Conservation (phyloP, 2,113 vertebrate genomes). For the Lota lota region DNA sequence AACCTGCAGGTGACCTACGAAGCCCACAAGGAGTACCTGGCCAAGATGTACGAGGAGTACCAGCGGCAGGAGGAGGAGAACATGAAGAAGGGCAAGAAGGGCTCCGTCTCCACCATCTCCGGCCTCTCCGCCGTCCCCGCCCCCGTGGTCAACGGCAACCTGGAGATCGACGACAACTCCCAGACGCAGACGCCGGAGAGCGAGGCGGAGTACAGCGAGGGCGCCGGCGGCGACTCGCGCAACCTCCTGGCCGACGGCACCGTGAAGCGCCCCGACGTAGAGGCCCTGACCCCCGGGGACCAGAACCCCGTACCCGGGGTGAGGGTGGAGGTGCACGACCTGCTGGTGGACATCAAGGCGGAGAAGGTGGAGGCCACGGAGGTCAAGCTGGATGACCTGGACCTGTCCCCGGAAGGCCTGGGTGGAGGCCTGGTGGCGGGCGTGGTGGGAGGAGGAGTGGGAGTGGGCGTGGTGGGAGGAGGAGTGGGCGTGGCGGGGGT, state of each 20-base stretch:
- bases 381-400: conserved; percentile 96
- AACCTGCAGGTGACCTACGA: conserved; percentile 92
- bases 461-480: conserved; percentile 86
- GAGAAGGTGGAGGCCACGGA: conserved; percentile 99
- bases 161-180: conserved; percentile 92
- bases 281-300: conserved; percentile 74
- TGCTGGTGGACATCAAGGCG: conserved; percentile 93
- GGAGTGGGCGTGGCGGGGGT: conserved; percentile 78
- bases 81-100: conserved; percentile 98
- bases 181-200: conserved; percentile 97
- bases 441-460: conserved; percentile 83
- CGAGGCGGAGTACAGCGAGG: conserved; percentile 91
- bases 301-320: conserved; percentile 75
- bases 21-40: conserved; percentile 97
- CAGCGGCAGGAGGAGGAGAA: conserved; percentile 98
- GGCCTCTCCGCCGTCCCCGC: conserved; percentile 89
- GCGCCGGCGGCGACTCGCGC: conserved; percentile 60
- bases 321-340: conserved; percentile 93
- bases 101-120: conserved; percentile 96
- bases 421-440: conserved; percentile 86
- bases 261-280: conserved; percentile 81
- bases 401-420: conserved; percentile 91
- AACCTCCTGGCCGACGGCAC: conserved; percentile 86
- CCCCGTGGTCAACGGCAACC: conserved; percentile 86
- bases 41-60: conserved; percentile 99